A percentile compares a stretch with the other conserved stretches of the same genome.
These are phyloP conservation scores for Teinopalpus imperialis DNA, from an alignment of 2,888 invertebrate genomes.

Conservation along the genomic window DNA sequence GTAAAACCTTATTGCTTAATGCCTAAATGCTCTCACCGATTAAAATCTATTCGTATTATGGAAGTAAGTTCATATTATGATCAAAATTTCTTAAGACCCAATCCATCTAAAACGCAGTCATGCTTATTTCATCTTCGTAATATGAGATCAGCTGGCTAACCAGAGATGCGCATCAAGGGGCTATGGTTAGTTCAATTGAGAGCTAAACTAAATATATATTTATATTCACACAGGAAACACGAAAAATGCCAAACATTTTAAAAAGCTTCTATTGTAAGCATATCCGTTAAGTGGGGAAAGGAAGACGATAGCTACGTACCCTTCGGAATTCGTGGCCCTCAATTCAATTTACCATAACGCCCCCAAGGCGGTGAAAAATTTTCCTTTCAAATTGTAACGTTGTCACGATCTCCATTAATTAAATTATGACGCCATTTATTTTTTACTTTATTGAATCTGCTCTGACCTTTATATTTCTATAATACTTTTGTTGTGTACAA, in stretches of 20 bases:
- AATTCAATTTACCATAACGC: slow-evolving; percentile 68
- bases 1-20: no score
- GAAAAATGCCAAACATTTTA: slow-evolving; percentile 20
- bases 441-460: slow-evolving; percentile 20
- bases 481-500: background rate
- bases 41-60: no score
- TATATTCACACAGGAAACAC: no score
- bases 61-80: no score
- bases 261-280: slow-evolving; percentile 17
- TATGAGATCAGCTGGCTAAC: no score
- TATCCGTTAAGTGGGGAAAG: slow-evolving; percentile 32
- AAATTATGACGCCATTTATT: slow-evolving; percentile 60
- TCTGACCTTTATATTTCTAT: slow-evolving; percentile 12
- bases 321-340: slow-evolving; percentile 49
- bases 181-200: no score
- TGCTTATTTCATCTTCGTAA: no score
- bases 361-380: slow-evolving; percentile 65
- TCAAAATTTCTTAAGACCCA: no score
- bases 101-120: no score
- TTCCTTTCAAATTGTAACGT: slow-evolving; percentile 68
- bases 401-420: slow-evolving; percentile 68
- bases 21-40: no score
- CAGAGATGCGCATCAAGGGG: no score
- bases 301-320: slow-evolving; percentile 24
- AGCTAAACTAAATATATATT: no score